Evolutionary conservation across 2,888 invertebrate species (phyloP).

Genomic region (Oxyteleia sp.): DNA sequence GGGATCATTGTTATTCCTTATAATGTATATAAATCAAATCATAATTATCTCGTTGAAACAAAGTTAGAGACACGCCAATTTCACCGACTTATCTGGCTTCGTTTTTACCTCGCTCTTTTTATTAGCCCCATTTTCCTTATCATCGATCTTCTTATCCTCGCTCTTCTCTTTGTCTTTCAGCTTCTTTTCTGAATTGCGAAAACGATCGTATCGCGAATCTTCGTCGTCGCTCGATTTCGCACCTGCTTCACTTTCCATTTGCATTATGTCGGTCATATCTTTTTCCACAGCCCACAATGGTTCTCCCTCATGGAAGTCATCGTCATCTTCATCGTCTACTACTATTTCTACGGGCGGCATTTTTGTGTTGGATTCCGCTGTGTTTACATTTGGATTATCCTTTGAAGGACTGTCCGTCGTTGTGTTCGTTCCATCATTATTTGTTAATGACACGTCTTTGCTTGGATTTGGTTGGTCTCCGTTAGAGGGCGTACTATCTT

Average conservation of each 20-base stretch:
- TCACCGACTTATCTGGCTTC: constrained; percentile 80
- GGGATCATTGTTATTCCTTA: no score
- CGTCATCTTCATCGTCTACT: constrained; percentile 86
- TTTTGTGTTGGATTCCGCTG: constrained; percentile 81
- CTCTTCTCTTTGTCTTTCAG: constrained; percentile 87
- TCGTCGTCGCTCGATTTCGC: constrained; percentile 90
- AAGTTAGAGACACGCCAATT: constrained; percentile 72
- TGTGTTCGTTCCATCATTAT: constrained; percentile 44
- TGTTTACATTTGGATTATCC: constrained; percentile 58
- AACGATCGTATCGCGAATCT: constrained; percentile 90
- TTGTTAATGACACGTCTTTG: constrained; percentile 40
- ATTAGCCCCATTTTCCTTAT: constrained; percentile 84
- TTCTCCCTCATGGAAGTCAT: constrained; percentile 88
- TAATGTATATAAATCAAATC: constrained; percentile 1
- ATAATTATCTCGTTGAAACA: constrained; percentile 11
- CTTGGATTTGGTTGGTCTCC: constrained; percentile 67
- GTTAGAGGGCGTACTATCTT: constrained; percentile 76
- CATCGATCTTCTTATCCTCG: constrained; percentile 86
- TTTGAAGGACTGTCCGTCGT: constrained; percentile 86
- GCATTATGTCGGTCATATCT: constrained; percentile 90
- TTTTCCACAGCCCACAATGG: constrained; percentile 95
- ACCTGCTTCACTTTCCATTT: constrained; percentile 89
- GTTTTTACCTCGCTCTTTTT: constrained; percentile 80
- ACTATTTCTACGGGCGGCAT: constrained; percentile 10
- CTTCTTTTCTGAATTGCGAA: constrained; percentile 91